A percentile compares a stretch with the other conserved stretches of the same genome.
These are phyloP conservation scores for Gorsachius magnificus DNA, from an alignment of 2,797 vertebrate genomes.

Conservation along the genomic window DNA sequence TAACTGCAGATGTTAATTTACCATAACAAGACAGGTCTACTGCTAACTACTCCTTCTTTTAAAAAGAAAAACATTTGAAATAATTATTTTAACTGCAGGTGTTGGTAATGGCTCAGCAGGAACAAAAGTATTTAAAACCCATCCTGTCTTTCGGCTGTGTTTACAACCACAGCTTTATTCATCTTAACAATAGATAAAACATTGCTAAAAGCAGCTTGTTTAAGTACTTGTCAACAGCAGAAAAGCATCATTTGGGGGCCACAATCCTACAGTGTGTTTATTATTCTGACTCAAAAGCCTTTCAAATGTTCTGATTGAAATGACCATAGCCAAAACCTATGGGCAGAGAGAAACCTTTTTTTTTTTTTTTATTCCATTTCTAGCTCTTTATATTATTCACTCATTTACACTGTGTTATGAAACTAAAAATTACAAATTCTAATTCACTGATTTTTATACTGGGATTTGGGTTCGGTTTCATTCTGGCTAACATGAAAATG, in stretches of 20 bases:
- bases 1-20: slow-evolving; percentile 69
- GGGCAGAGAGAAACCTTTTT: neutral
- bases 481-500: neutral
- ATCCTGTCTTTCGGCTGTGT: slow-evolving; percentile 37
- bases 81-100: slow-evolving; percentile 73
- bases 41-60: slow-evolving; percentile 61
- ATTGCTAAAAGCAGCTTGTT: slow-evolving; percentile 23
- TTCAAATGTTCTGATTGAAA: slow-evolving; percentile 2
- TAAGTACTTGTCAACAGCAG: neutral
- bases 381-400: neutral
- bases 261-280: neutral
- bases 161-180: slow-evolving; percentile 41
- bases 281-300: neutral
- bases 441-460: neutral
- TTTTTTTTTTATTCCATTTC: neutral
- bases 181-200: slow-evolving; percentile 25
- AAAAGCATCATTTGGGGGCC: neutral
- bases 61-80: slow-evolving; percentile 60
- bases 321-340: neutral
- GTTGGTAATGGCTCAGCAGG: slow-evolving; percentile 59
- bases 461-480: neutral
- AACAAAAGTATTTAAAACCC: slow-evolving; percentile 66
- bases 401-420: neutral
- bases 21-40: slow-evolving; percentile 61
- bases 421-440: neutral